Conservation (phyloP, 2,797 vertebrate genomes). For the Sebastes minor region DNA sequence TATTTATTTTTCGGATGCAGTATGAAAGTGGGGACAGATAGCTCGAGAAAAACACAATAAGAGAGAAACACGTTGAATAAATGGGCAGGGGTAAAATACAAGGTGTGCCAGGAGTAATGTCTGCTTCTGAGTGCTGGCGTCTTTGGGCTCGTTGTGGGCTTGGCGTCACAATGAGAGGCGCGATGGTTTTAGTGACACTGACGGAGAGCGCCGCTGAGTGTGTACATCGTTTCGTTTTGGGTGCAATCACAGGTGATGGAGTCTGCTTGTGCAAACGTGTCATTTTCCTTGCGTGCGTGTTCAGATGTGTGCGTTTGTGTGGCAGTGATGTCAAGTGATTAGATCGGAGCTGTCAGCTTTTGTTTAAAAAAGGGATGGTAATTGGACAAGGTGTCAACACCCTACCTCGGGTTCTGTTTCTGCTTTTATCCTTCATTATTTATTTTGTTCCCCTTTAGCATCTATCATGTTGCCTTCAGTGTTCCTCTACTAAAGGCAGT, state of each 20-base stretch:
- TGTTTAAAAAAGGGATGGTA: slow-evolving; percentile 45
- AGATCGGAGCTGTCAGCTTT: slow-evolving; percentile 43
- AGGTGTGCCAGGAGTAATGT: slow-evolving; percentile 25
- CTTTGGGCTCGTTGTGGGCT: background rate
- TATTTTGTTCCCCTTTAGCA: slow-evolving; percentile 25
- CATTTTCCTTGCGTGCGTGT: slow-evolving; percentile 18
- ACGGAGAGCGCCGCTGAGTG: background rate
- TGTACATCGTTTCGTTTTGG: background rate
- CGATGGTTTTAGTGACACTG: slow-evolving; percentile 17
- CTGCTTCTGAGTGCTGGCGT: background rate
- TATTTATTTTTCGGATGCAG: slow-evolving; percentile 35
- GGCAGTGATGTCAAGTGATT: slow-evolving; percentile 41
- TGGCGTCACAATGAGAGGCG: background rate
- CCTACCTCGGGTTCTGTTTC: slow-evolving; percentile 28
- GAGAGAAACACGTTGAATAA: slow-evolving; percentile 25
- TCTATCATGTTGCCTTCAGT: slow-evolving; percentile 1
- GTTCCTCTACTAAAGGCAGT: background rate
- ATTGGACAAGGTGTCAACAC: slow-evolving; percentile 55
- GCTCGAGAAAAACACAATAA: slow-evolving; percentile 35
- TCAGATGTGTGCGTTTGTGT: background rate
- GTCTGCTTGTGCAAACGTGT: slow-evolving; percentile 25
- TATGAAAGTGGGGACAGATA: slow-evolving; percentile 16
- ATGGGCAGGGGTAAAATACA: slow-evolving; percentile 36
- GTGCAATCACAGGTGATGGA: slow-evolving; percentile 32
- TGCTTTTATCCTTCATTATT: slow-evolving; percentile 42